Conservation (phyloP, 2,113 vertebrate species). For the Pteruthius melanotis region DNA sequence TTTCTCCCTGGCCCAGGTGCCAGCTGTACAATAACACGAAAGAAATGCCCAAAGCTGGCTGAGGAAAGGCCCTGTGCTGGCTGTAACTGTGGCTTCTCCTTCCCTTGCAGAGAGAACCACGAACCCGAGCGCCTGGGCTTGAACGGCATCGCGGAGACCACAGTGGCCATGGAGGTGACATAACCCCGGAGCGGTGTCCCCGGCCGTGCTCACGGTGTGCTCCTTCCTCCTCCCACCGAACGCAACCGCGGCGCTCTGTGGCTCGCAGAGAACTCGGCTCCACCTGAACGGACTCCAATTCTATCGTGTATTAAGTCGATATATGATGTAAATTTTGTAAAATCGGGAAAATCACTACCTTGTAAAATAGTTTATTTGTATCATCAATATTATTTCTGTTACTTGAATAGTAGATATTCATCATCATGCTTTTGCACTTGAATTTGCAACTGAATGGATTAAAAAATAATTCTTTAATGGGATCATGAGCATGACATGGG, state of each 20-base stretch:
- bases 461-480: conserved; percentile 88
- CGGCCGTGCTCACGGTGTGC: conserved; percentile 63
- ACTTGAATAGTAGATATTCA: conserved; percentile 95
- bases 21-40: accelerated
- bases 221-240: conserved; percentile 66
- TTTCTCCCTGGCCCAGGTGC: not conserved
- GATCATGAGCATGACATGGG: conserved; percentile 92
- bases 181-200: conserved; percentile 72
- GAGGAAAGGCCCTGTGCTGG: accelerated
- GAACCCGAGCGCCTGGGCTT: conserved; percentile 87
- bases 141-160: conserved; percentile 89
- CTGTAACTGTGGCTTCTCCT: not conserved
- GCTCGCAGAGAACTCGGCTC: conserved; percentile 66
- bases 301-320: conserved; percentile 82
- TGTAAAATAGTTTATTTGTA: conserved; percentile 98
- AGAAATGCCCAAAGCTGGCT: accelerated
- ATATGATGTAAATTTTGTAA: conserved; percentile 95
- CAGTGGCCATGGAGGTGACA: conserved; percentile 95
- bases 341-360: conserved; percentile 94
- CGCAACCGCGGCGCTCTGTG: conserved; percentile 72
- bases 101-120: conserved; percentile 80
- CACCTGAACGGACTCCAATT: conserved; percentile 76
- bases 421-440: conserved; percentile 97
- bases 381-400: conserved; percentile 96
- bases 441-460: conserved; percentile 90